Percentiles rank a stretch among this genome's conserved stretches.
Conservation (phyloP, 2,888 invertebrate species). For the Steinernema carpocapsae region DNA sequence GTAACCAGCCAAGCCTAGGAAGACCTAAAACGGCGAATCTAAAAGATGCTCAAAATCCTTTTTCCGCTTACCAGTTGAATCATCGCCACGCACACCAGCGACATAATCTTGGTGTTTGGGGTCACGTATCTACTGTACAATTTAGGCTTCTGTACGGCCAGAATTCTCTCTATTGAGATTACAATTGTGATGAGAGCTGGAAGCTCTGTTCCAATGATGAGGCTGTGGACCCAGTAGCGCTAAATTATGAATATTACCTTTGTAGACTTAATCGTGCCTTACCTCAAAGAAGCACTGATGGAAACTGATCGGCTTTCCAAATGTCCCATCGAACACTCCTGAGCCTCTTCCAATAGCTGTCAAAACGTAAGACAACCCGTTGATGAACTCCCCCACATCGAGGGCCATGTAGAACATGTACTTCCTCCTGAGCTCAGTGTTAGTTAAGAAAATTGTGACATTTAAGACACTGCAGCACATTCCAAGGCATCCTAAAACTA, state of each 20-base stretch:
- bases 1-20: conserved; percentile 44
- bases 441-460: conserved; percentile 47
- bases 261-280: neutral
- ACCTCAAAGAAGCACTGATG: conserved; percentile 41
- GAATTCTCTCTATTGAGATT: neutral
- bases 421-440: conserved; percentile 47
- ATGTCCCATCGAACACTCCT: conserved; percentile 38
- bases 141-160: neutral
- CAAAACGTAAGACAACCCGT: conserved; percentile 48
- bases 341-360: conserved; percentile 41
- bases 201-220: conserved; percentile 59
- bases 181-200: conserved; percentile 53
- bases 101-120: neutral
- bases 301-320: conserved; percentile 37
- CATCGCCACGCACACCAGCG: neutral
- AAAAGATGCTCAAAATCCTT: too few species aligned
- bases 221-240: conserved; percentile 55
- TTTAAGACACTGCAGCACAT: conserved; percentile 36
- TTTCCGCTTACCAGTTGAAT: neutral
- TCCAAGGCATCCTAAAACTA: neutral
- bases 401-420: conserved; percentile 53
- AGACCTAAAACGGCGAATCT: conserved; percentile 44
- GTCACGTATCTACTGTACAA: neutral
- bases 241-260: conserved; percentile 36
- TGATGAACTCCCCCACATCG: conserved; percentile 55